phyloP scores from a whole-genome alignment of 2,797 vertebrate species.

The Lindbergichthys nudifrons region DNA sequence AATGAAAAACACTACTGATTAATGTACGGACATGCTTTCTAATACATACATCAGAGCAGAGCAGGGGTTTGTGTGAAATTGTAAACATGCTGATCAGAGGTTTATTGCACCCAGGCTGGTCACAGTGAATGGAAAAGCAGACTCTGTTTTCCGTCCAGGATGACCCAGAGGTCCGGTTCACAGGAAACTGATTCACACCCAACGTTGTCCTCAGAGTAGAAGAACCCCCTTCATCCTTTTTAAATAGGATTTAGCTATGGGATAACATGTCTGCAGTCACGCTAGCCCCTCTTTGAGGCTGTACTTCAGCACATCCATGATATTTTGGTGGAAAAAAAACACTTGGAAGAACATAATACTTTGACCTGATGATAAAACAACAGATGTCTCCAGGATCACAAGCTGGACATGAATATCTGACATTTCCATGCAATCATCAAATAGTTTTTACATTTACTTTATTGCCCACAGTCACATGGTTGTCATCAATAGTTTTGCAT shows the following conservation, averaged over 20 bases:
- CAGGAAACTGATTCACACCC: slow-evolving; percentile 41
- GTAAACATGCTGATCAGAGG: slow-evolving; percentile 15
- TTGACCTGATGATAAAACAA: no score
- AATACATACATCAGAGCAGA: slow-evolving; percentile 7
- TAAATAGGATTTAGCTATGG: neutral
- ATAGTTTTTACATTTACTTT: no score
- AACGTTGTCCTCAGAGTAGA: slow-evolving; percentile 11
- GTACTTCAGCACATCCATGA: neutral
- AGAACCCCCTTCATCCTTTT: neutral
- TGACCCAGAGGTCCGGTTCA: slow-evolving; percentile 33
- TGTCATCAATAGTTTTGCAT: neutral
- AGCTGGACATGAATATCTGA: neutral
- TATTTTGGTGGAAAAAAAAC: neutral
- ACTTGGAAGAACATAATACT: neutral
- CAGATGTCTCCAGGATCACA: neutral
- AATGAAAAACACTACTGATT: neutral
- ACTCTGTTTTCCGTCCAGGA: slow-evolving; percentile 29
- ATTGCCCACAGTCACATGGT: no score
- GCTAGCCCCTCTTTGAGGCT: neutral
- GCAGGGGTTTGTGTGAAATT: slow-evolving; percentile 5
- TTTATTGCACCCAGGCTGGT: slow-evolving; percentile 12
- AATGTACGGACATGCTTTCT: neutral
- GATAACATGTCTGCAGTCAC: neutral
- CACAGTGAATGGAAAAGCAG: slow-evolving; percentile 14
- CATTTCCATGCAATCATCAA: neutral